Evolutionary conservation across 1,140 invertebrate genomes (phyloP).

Genomic region (Apis cerana): DNA sequence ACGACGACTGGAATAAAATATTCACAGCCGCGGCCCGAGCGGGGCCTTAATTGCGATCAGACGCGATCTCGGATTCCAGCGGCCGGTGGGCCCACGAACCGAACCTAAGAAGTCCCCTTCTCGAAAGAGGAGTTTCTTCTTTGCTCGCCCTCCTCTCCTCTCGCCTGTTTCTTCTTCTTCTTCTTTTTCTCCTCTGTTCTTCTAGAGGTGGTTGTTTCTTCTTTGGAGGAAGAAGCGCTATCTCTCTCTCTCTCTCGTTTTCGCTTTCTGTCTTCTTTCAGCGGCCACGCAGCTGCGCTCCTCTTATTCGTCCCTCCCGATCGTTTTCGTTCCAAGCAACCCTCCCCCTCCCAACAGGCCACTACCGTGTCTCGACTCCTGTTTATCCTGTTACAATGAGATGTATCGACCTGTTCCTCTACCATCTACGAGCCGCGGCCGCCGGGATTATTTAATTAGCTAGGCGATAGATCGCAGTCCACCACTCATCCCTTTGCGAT

Average conservation of each 20-base stretch:
- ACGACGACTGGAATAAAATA: slow-evolving; percentile 69
- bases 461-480: slow-evolving; percentile 63
- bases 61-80: slow-evolving; percentile 78
- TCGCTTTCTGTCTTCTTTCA: slow-evolving; percentile 27
- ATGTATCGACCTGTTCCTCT: slow-evolving; percentile 79
- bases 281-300: slow-evolving; percentile 49
- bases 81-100: slow-evolving; percentile 69
- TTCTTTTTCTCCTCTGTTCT: slow-evolving; percentile 22
- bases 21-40: slow-evolving; percentile 73
- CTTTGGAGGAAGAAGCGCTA: slow-evolving; percentile 4
- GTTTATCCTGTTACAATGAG: slow-evolving; percentile 80
- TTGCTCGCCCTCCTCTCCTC: slow-evolving; percentile 27
- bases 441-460: slow-evolving; percentile 80
- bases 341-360: slow-evolving; percentile 22
- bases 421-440: slow-evolving; percentile 66
- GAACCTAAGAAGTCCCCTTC: slow-evolving; percentile 60
- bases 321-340: not conserved
- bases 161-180: slow-evolving; percentile 5
- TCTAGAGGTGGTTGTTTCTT: slow-evolving; percentile 13
- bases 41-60: slow-evolving; percentile 79
- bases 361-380: slow-evolving; percentile 77
- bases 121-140: not conserved
- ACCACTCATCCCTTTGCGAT: not conserved
- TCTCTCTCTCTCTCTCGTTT: not conserved
- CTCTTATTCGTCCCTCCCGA: slow-evolving; percentile 34